A percentile compares a stretch with the other conserved stretches of the same genome.
Conservation (phyloP, 2,797 vertebrate species). For the Clangula hyemalis region DNA sequence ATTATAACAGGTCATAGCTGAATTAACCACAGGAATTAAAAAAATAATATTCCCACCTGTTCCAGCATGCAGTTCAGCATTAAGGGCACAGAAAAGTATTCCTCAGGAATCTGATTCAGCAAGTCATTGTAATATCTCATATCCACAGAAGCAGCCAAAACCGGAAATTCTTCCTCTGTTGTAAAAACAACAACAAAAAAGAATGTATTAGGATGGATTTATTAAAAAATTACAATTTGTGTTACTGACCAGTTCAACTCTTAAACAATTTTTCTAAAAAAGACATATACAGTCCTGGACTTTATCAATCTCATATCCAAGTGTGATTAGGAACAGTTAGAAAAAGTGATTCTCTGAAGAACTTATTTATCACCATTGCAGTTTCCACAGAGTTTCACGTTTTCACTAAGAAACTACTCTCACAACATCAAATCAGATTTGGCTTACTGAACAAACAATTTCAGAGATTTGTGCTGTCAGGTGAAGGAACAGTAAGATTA, state of each 20-base stretch:
- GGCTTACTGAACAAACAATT: background rate
- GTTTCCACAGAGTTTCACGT: background rate
- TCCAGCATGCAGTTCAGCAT: constrained; percentile 90
- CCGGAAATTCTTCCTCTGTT: background rate
- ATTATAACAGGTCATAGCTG: fast-evolving
- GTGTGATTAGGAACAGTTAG: background rate
- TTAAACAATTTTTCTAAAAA: background rate
- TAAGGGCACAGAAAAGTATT: constrained; percentile 85
- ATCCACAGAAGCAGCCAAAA: constrained; percentile 76
- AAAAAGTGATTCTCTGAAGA: background rate
- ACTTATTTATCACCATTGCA: background rate
- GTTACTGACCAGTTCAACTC: background rate
- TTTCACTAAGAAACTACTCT: background rate
- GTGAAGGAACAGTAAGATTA: background rate
- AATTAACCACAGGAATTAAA: background rate
- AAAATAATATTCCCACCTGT: constrained; percentile 81
- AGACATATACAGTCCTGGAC: background rate
- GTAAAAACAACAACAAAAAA: constrained; percentile 1
- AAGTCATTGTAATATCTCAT: constrained; percentile 87
- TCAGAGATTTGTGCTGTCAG: background rate
- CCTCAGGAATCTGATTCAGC: constrained; percentile 84
- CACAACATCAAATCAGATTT: background rate
- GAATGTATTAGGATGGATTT: background rate
- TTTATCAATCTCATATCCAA: background rate
- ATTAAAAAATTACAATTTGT: background rate